Base-by-base conservation (phyloP, 2,888 invertebrate species). In the Beris chalybata region DNA sequence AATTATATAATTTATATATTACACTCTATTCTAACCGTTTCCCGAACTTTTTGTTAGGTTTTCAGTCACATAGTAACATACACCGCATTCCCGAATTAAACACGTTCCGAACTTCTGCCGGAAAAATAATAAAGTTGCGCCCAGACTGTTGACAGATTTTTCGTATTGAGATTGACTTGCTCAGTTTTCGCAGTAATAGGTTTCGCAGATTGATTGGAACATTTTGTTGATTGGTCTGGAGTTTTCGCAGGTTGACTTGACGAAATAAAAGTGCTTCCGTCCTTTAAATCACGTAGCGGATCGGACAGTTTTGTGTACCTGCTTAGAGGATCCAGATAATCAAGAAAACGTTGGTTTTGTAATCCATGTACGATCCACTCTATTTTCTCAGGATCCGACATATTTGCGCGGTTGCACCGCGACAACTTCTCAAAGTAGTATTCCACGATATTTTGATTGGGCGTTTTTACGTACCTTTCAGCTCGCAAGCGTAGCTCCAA, bases 281-380 rank as follows among this genome's bases (percentile, higher is more conserved):
- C 38, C 38, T 38, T 38, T 12, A 48, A 48, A 12, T 48, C 48
- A 22, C 3, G 48, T 12, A 48, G 22, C 48, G 4, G 48, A 15
- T 48, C 15, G 13, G 22, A 13, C 13, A 4, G 48, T 48, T 48
- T 53, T 15, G 15, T 53, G 4, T 53, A 53, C 22, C 15, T 5
- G n/a, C n/a, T 30, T 31, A 53, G 15, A 15, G 53, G 53, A 15
- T 31, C 53, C 6, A 53, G 22, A 4, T 6, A 53, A 22, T 53
- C 53, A 13, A 2, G 5, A 31, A 13, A 15, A 12, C 53, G 53
- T 15, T 53, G 15, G 22, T 53, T 53, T n/a, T 29, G 29, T 22
- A 53, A n/a, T 5, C 53, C 53, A 31, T 53, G 13, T 5, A 53
- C 53, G 29, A 53, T 31, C 53, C 53, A 53, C 5, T 53, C 53